phyloP scores from a whole-genome alignment of 1,140 invertebrate species.

The Galendromus occidentalis region DNA sequence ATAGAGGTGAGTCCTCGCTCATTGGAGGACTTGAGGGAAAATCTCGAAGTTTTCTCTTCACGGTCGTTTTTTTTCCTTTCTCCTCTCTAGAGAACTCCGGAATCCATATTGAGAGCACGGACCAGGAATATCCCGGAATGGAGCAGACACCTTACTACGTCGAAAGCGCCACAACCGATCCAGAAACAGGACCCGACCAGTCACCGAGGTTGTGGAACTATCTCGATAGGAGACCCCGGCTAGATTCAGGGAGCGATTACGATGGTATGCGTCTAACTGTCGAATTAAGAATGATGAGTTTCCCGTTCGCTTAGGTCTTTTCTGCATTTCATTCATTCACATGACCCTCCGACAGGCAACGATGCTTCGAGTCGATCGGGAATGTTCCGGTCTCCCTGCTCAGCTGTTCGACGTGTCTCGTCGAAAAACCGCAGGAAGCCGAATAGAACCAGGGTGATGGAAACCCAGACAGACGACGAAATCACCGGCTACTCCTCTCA shows the following conservation, averaged over 20 bases:
- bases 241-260: slow-evolving; percentile 2
- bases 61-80: no score
- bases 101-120: slow-evolving; percentile 7
- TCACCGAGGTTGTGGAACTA: neutral
- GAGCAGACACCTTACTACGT: slow-evolving; percentile 2
- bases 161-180: neutral
- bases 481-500: neutral
- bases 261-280: no score
- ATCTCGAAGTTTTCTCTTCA: no score
- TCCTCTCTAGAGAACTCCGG: neutral
- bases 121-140: neutral
- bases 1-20: neutral
- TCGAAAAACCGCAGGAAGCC: neutral
- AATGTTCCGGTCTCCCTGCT: neutral
- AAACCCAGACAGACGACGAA: neutral
- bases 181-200: neutral
- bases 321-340: no score
- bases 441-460: neutral
- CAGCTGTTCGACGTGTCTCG: neutral
- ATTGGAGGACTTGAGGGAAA: no score
- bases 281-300: no score
- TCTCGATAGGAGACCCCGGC: neutral
- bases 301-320: no score
- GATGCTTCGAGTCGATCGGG: neutral
- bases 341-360: neutral